Percentiles rank a stretch among this genome's conserved stretches.
These are phyloP conservation scores for Toxonevra muliebris DNA, from an alignment of 2,888 invertebrate species.

Conservation along the genomic window DNA sequence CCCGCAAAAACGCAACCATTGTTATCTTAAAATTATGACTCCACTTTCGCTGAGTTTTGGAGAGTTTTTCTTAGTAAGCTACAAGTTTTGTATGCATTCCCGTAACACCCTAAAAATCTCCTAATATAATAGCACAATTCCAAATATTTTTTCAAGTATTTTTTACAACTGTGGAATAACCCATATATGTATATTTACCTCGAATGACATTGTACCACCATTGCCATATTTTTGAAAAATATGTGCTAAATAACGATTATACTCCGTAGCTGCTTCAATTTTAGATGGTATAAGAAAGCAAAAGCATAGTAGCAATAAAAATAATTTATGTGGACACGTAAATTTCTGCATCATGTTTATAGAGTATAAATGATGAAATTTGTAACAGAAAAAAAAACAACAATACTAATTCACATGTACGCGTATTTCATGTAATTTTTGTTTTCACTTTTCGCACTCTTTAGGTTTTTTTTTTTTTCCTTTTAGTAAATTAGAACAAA, in stretches of 20 bases:
- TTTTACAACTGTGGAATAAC: too few species aligned
- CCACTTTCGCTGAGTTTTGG: too few species aligned
- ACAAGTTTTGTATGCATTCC: too few species aligned
- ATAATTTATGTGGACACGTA: slow-evolving; percentile 16
- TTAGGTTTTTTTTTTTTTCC: too few species aligned
- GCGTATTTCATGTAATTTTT: not conserved
- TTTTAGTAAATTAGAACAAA: too few species aligned
- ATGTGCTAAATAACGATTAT: slow-evolving; percentile 62
- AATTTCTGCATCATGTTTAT: slow-evolving; percentile 11
- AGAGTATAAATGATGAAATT: not conserved
- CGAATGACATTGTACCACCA: slow-evolving; percentile 61
- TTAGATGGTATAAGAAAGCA: not conserved
- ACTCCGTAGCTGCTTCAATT: slow-evolving; percentile 53
- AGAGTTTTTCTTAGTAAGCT: too few species aligned
- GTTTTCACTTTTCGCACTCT: not conserved
- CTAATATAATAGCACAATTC: too few species aligned
- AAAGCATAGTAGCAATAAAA: not conserved
- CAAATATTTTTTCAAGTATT: too few species aligned
- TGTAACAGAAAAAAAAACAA: not conserved
- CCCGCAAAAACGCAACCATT: too few species aligned
- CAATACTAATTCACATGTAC: not conserved
- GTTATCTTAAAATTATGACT: too few species aligned
- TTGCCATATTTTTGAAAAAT: slow-evolving; percentile 64
- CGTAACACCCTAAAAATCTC: too few species aligned
- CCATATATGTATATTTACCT: too few species aligned